Evolutionary conservation across 92 coral and sea anemone species (phyloP), one percentile per base, ranked within the genome.

Genomic region (Actinernus sp.): DNA sequence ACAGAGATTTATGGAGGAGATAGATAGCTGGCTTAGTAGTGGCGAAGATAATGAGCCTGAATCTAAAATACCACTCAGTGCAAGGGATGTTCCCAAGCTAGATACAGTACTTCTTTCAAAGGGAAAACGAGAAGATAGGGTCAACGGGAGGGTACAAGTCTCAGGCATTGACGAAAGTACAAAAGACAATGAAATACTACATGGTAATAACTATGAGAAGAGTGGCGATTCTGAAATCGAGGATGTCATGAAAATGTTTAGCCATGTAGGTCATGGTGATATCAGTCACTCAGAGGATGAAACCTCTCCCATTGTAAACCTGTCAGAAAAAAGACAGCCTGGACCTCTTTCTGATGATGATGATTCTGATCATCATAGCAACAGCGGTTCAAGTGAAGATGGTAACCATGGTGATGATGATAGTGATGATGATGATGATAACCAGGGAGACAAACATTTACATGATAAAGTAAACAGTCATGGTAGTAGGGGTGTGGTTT

Each of bases 1-100:
- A 4, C 18, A 23, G 10, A 12, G 11, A 39, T 89, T 68, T 61
- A 61, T 65, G 61, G 85, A 88, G 33, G 79, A 79, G n/a, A 70
- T 68, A 65, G 97, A 90, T 61, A 85, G 97, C 19, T 90, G 92
- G 92, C 68, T 90, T 18, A 85, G 97, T 72, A 81, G 83, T 57
- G 82, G 64, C 29, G 97, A 90, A 20, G 89, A 81, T 34, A 79
- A 78, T 9, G 52, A n/a, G n/a, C n/a, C 11, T 20, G 34, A 55
- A 20, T 24, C 24, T n/a, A 63, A 64, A 27, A 23, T 58, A 13
- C 62, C 52, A 18, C 43, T 60, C 11, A 24, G 22, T 71, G 39
- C 65, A 24, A 21, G 14, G 28, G 43, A 46, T 23, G 39, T 34
- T 26, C 21, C 29, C 25, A 28, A 27, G 14, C 27, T 11, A 4